These are phyloP conservation scores for Hippocampus kuda DNA, from an alignment of 2,797 vertebrate genomes.

Conservation along the genomic window DNA sequence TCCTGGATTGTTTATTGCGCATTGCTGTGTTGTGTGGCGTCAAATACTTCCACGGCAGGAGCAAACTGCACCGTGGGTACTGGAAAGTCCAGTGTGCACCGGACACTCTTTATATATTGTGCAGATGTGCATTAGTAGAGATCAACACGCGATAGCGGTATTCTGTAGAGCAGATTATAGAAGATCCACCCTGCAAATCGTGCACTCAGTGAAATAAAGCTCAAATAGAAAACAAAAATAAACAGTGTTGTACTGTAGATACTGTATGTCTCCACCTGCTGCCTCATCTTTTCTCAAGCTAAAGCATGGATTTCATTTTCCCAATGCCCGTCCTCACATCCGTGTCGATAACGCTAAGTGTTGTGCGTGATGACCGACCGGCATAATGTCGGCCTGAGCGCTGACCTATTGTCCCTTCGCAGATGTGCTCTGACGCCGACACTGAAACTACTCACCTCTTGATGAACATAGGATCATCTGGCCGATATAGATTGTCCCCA, in stretches of 20 bases:
- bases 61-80: neutral
- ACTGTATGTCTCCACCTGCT: too few species aligned
- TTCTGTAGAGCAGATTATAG: neutral
- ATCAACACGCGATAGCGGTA: neutral
- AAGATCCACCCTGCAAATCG: neutral
- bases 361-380: neutral
- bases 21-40: conserved; percentile 9
- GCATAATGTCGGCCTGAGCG: neutral
- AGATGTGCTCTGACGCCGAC: neutral
- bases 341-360: neutral
- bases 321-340: neutral
- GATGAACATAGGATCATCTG: neutral
- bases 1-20: conserved; percentile 2
- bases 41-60: conserved; percentile 14
- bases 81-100: neutral
- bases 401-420: neutral
- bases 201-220: neutral
- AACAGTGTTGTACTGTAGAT: too few species aligned
- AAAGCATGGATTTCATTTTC: neutral
- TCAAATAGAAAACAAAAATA: too few species aligned
- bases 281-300: too few species aligned
- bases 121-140: conserved; percentile 1
- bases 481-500: neutral
- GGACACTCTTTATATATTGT: neutral
- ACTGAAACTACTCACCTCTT: neutral